Evolutionary conservation across 2,888 invertebrate genomes (phyloP).

Genomic region (Phorcus lineatus): DNA sequence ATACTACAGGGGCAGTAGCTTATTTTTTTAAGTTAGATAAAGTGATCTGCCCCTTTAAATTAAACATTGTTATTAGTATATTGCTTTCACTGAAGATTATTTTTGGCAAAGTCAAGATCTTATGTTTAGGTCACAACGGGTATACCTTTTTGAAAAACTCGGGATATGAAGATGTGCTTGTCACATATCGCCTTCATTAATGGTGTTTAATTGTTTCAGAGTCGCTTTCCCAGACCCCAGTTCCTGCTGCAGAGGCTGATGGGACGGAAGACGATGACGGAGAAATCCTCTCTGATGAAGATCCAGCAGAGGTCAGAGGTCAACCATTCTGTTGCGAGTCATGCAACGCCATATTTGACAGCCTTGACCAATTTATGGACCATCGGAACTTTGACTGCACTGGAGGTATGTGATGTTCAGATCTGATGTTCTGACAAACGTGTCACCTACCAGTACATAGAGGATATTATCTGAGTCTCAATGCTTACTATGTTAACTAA

Average conservation of each 20-base stretch:
- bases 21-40: no score
- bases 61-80: no score
- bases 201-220: background rate
- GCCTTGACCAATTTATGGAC: constrained; percentile 70
- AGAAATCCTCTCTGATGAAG: constrained; percentile 26
- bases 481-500: no score
- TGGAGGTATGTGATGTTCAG: constrained; percentile 42
- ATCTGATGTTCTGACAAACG: no score
- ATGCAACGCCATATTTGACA: constrained; percentile 61
- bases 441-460: no score
- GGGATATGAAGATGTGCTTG: background rate
- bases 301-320: constrained; percentile 34
- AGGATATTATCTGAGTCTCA: no score
- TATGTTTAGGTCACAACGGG: no score
- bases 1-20: no score
- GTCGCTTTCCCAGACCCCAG: background rate
- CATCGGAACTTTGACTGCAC: constrained; percentile 68
- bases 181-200: background rate
- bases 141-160: no score
- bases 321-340: constrained; percentile 62
- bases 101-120: no score
- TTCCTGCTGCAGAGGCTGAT: background rate
- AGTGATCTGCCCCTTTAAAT: no score
- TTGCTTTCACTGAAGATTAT: no score
- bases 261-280: constrained; percentile 19